A percentile compares a stretch with the other conserved stretches of the same genome.
Conservation (phyloP, 2,888 invertebrate genomes). For the Frankliniella intonsa region DNA sequence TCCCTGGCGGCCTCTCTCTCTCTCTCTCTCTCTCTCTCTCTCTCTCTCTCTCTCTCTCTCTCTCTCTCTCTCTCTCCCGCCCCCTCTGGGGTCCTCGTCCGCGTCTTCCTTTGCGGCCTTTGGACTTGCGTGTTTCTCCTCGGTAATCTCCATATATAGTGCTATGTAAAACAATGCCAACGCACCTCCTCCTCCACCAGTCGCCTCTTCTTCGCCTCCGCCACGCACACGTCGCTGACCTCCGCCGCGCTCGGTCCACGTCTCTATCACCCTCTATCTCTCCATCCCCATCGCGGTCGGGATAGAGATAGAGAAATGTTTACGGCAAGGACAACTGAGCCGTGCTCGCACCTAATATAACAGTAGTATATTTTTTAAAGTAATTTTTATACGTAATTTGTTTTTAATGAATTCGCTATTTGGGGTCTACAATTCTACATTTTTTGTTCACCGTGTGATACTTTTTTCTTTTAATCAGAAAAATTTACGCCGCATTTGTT, state of each 20-base stretch:
- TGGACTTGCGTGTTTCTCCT: not conserved
- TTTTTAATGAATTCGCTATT: no score
- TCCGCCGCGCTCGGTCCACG: no score
- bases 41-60: conserved; percentile 1
- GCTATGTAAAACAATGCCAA: conserved; percentile 22
- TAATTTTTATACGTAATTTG: no score
- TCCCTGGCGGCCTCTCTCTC: not conserved
- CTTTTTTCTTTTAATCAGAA: no score
- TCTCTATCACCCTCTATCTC: not conserved
- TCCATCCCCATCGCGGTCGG: not conserved
- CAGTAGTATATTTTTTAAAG: no score
- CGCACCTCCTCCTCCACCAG: not conserved
- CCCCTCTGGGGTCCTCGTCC: not conserved
- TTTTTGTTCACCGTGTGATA: no score
- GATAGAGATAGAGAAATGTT: no score
- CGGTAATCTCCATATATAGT: conserved; percentile 21
- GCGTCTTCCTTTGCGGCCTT: not conserved
- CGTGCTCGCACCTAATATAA: no score
- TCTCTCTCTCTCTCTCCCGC: not conserved
- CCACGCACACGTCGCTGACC: no score
- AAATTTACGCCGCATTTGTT: no score
- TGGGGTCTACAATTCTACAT: no score
- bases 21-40: not conserved
- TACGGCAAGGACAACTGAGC: not conserved
- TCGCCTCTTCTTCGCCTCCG: not conserved